Percentiles rank a stretch among this genome's conserved stretches.
Conservation (phyloP, 2,113 vertebrate species). For the Hypanus sabinus region DNA sequence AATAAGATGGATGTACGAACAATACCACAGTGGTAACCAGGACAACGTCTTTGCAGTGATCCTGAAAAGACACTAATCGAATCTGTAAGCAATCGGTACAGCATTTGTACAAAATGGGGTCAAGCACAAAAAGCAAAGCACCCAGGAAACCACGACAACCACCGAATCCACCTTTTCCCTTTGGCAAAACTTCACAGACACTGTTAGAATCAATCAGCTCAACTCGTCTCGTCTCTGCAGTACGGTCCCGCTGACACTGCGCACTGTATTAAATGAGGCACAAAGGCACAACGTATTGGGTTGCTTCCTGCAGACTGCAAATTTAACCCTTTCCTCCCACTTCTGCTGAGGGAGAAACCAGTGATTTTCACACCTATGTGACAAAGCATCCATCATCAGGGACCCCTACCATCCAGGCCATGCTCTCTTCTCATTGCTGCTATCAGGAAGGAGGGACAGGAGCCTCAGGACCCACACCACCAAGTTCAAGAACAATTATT, state of each 20-base stretch:
- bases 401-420: no score
- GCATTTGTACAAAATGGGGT: slow-evolving; percentile 10
- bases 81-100: slow-evolving; percentile 10
- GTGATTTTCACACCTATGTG: not conserved
- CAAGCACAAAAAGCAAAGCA: not conserved
- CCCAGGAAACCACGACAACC: not conserved
- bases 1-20: slow-evolving; percentile 8
- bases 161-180: not conserved
- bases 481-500: no score
- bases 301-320: not conserved
- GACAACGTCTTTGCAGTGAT: slow-evolving; percentile 1
- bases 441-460: no score
- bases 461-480: no score
- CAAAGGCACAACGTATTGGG: not conserved
- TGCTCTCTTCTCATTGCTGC: no score
- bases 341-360: not conserved
- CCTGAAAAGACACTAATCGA: slow-evolving; percentile 9
- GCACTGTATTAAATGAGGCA: not conserved
- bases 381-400: no score
- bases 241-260: not conserved
- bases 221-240: not conserved
- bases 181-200: slow-evolving; percentile 4
- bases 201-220: slow-evolving; percentile 9
- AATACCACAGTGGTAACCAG: not conserved
- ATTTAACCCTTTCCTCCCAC: not conserved